Evolutionary conservation across 2,888 invertebrate genomes (phyloP), one percentile per base, ranked within the genome.

Genomic region (Perdita meconis): DNA sequence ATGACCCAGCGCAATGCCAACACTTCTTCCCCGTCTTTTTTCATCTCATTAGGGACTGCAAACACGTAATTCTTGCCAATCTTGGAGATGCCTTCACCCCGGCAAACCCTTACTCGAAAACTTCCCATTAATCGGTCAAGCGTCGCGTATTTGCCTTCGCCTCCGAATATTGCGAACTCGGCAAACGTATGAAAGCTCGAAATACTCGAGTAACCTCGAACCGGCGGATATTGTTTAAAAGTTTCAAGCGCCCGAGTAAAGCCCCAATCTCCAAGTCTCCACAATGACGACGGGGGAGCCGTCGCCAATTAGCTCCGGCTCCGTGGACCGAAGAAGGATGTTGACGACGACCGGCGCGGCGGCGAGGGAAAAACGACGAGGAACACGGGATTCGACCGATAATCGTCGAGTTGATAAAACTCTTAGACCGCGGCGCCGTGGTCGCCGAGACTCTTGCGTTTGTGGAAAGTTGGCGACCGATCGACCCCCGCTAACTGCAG

Each of bases 111-210:
- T 47, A 38, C 66, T 60, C 13, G 66, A 24, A 38, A 67, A 67
- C 38, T 72, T 67, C 47, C 55, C 30, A 60, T 55, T 47, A 44
- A n/a, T 36, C n/a, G 22, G n/a, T 55, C 55, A 47, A 60, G 30
- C 60, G n/a, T 42, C 42, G 5, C 0, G 42, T 42, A 24, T 51
- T 61, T 34, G 22, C 51, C 34, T 42, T 61, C 30, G 34, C 51
- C 22, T 34, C 53, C n/a, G 22, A 61, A 61, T 51, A 42, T 42
- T 24, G 38, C 47, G 16, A 2, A 12, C 12, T 30, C 30, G 6
- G 30, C 30, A 30, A 30, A 6, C 30, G 2, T 8, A 16, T 2
- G 44, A 47, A 3, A 47, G 19, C 44, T 47, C 0, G 8, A 10
- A 47, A 22, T 47, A 47, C 10, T 47, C 22, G 47, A 19, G 3